Conservation (phyloP, 2,888 invertebrate species). For the Rotaria sp. region DNA sequence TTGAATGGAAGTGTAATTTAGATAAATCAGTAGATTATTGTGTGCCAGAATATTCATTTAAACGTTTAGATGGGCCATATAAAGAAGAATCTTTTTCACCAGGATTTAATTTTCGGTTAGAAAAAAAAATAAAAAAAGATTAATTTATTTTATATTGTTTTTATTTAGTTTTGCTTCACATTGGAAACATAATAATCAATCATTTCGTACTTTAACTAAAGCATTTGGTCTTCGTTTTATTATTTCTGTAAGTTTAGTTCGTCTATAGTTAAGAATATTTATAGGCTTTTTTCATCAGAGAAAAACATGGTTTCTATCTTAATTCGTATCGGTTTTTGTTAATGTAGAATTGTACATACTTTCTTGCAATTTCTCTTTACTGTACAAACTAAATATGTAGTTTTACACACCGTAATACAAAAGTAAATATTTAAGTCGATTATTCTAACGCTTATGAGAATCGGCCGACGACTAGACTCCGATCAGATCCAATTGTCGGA, state of each 20-base stretch:
- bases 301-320: too few species aligned
- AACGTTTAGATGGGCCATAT: conserved; percentile 52
- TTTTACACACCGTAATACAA: too few species aligned
- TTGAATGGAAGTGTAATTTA: conserved; percentile 58
- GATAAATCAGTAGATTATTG: conserved; percentile 55
- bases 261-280: too few species aligned
- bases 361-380: too few species aligned
- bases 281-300: too few species aligned
- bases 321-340: too few species aligned
- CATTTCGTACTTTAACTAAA: conserved; percentile 54
- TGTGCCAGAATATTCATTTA: conserved; percentile 56
- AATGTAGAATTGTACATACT: too few species aligned
- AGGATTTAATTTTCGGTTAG: conserved; percentile 47
- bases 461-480: too few species aligned
- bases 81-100: conserved; percentile 39
- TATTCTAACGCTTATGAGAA: too few species aligned
- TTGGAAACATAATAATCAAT: conserved; percentile 46
- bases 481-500: too few species aligned
- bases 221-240: conserved; percentile 58
- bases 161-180: conserved; percentile 52
- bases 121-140: not conserved
- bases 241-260: conserved; percentile 50
- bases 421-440: not conserved
- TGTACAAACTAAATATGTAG: too few species aligned
- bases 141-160: not conserved